phyloP scores from a whole-genome alignment of 2,888 invertebrate genomes.

The Tenthredo amoena region DNA sequence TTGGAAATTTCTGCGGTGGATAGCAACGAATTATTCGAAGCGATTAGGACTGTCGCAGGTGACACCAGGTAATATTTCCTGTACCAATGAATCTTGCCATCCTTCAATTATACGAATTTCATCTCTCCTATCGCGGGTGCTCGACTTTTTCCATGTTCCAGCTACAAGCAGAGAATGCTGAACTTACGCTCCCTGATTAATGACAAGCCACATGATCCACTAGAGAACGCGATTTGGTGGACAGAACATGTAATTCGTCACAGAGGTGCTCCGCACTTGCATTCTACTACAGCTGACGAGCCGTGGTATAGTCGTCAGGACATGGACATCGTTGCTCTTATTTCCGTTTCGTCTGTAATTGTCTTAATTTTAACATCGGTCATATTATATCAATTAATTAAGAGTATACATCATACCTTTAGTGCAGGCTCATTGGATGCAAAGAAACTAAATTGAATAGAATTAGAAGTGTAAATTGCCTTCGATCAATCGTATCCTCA shows the following conservation, averaged over 20 bases:
- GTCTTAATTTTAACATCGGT: not conserved
- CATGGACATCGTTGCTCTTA: conserved; percentile 60
- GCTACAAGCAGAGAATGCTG: conserved; percentile 63
- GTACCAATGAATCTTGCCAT: not conserved
- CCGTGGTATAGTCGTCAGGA: conserved; percentile 61
- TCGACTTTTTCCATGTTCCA: conserved; percentile 43
- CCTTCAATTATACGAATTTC: not conserved
- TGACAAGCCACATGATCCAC: conserved; percentile 59
- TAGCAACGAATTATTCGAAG: conserved; percentile 51
- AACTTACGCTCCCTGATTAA: conserved; percentile 23
- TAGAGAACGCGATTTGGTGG: conserved; percentile 64
- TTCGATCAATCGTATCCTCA: too few relatives aligned
- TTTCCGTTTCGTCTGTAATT: too few relatives aligned
- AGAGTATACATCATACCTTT: not conserved
- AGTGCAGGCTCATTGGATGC: not conserved
- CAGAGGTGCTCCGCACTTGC: conserved; percentile 61
- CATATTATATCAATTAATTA: not conserved
- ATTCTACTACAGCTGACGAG: conserved; percentile 57
- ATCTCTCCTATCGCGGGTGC: not conserved
- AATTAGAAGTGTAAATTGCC: too few relatives aligned
- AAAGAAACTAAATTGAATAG: not conserved
- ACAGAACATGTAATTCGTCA: conserved; percentile 66
- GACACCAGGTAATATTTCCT: conserved; percentile 57
- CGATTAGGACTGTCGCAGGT: conserved; percentile 58
- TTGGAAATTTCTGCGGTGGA: conserved; percentile 57